These are phyloP conservation scores for Pollenia amentaria DNA, from an alignment of 2,888 invertebrate species.

Conservation along the genomic window DNA sequence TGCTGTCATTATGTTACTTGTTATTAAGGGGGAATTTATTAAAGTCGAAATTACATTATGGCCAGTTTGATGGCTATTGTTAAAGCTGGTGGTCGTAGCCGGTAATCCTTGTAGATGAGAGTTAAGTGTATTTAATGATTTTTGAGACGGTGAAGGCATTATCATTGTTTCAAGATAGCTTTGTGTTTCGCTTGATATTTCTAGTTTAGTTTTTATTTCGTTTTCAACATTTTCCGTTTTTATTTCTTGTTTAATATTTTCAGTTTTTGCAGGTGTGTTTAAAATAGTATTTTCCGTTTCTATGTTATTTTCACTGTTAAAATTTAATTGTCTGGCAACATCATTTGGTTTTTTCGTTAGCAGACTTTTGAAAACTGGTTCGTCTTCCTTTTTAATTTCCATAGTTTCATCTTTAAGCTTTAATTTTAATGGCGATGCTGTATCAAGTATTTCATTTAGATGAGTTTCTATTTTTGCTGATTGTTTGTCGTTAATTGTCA, in stretches of 20 bases:
- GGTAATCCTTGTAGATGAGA: conserved; percentile 53
- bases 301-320: conserved; percentile 72
- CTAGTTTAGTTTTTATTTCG: conserved; percentile 69
- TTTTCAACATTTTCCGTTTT: conserved; percentile 39
- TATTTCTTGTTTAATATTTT: conserved; percentile 35
- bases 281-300: background rate
- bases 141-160: conserved; percentile 80
- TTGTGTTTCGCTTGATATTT: conserved; percentile 49
- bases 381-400: conserved; percentile 73
- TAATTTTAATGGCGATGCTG: background rate
- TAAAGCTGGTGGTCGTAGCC: conserved; percentile 54
- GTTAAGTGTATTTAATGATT: conserved; percentile 58
- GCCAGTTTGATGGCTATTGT: conserved; percentile 71
- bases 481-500: background rate
- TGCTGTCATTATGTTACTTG: conserved; percentile 27
- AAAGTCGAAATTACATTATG: conserved; percentile 51
- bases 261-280: conserved; percentile 42
- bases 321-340: conserved; percentile 82
- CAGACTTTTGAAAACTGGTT: conserved; percentile 76
- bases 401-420: conserved; percentile 50
- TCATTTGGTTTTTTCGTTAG: conserved; percentile 80
- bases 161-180: conserved; percentile 66
- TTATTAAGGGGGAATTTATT: conserved; percentile 64
- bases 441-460: background rate
- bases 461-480: conserved; percentile 4